Conservation (phyloP, 1,140 invertebrate species). For the Pectinophora gossypiella region DNA sequence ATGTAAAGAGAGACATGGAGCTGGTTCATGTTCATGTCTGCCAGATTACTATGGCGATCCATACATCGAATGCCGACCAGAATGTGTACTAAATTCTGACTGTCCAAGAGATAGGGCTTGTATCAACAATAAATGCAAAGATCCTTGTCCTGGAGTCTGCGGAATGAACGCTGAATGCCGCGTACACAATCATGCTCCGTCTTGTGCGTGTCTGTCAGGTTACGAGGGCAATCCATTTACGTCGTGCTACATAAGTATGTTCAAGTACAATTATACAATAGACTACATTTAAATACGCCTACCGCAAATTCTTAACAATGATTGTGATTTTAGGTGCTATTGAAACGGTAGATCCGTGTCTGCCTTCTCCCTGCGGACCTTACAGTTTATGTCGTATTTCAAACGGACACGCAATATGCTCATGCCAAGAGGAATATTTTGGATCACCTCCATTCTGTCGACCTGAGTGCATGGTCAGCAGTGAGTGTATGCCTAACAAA, state of each 20-base stretch:
- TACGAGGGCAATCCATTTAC: constrained; percentile 86
- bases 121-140: constrained; percentile 79
- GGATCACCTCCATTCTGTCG: constrained; percentile 83
- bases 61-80: constrained; percentile 83
- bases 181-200: constrained; percentile 82
- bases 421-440: constrained; percentile 80
- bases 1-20: constrained; percentile 84
- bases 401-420: constrained; percentile 82
- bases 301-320: too few species aligned
- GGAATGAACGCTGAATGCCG: constrained; percentile 82
- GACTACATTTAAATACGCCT: constrained; percentile 3
- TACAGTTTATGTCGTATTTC: constrained; percentile 81
- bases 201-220: constrained; percentile 80
- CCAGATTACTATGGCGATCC: constrained; percentile 83
- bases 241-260: constrained; percentile 68
- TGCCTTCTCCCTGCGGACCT: constrained; percentile 82
- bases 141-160: constrained; percentile 80
- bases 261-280: too few species aligned
- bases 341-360: constrained; percentile 78
- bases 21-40: constrained; percentile 83
- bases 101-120: constrained; percentile 79
- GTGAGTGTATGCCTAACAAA: constrained; percentile 82
- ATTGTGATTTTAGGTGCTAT: too few species aligned
- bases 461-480: constrained; percentile 85
- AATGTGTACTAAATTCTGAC: constrained; percentile 83